Base-by-base conservation (phyloP, 2,113 vertebrate genomes). In the Loxodonta africana region DNA sequence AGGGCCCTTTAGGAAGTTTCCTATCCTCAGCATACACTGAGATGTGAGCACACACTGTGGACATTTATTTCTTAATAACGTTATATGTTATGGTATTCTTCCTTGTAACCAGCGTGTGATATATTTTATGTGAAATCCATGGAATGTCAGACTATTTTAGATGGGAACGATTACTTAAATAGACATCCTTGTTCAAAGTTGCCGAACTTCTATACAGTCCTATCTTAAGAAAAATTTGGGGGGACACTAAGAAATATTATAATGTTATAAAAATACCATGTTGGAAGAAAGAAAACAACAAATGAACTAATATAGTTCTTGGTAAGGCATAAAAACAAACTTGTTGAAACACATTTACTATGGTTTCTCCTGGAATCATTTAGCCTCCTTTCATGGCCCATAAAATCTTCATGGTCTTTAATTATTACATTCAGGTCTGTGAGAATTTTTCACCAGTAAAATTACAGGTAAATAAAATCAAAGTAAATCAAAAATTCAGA, bases 401-500 rank as follows among this genome's bases (percentile, higher is more conserved):
- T 5, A 94, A 91, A 91, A 53, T 65, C 63, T 57, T 74, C 30
- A 77, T 48, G 48, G n/a, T 28, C 30, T 78, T 82, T 60, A 53
- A 80, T 37, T 80, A 82, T 23, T 44, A 77, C 25, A 92, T 37
- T 80, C 33, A 84, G 8, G 63, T 3, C n/a, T 46, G 4, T 89
- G 30, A 96, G 28, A 92, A 85, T 95, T 92, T 60, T 84, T 71
- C 6, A 8, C 18, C 88, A 71, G 8, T 91, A 77, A 57, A 81
- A 74, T 28, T 84, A 76, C 1, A 74, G 57, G 84, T 41, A 81
- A 81, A 57, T 76, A 87, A 9, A 83, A 85, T 78, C 12, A 71
- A 91, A 89, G 48, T 33, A 69, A 86, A 89, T 62, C 51, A 83
- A 92, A 28, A 82, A 69, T 1, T 86, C 86, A 89, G 78, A 77